phyloP scores from a whole-genome alignment of 2,113 vertebrate genomes.

The Mastomys coucha region DNA sequence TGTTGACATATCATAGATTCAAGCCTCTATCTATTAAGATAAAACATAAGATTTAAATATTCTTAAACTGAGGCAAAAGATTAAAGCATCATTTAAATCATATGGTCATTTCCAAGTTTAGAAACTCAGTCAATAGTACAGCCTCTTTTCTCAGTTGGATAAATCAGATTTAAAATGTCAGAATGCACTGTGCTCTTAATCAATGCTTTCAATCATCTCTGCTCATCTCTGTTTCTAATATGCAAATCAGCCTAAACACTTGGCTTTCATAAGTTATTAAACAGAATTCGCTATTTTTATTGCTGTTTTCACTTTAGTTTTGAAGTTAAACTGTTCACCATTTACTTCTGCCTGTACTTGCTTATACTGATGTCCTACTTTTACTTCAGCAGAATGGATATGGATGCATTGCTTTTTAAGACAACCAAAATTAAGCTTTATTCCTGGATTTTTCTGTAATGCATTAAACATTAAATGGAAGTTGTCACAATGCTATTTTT shows the following conservation, averaged over 20 bases:
- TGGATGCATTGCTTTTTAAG: background rate
- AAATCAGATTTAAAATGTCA: conserved; percentile 50
- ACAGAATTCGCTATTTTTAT: background rate
- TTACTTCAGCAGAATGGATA: background rate
- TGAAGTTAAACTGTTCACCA: background rate
- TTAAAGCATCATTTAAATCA: conserved; percentile 31
- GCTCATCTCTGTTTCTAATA: background rate
- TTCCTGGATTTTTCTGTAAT: background rate
- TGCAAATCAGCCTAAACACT: background rate
- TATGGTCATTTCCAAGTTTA: background rate
- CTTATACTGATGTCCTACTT: background rate
- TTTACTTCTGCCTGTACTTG: background rate
- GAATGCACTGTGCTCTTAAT: background rate
- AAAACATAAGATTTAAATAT: background rate
- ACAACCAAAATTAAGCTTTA: accelerated
- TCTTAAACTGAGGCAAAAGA: background rate
- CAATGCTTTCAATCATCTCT: conserved; percentile 5
- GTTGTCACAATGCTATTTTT: background rate
- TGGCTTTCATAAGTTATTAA: background rate
- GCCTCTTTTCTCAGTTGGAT: background rate
- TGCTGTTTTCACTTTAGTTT: background rate
- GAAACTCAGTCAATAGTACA: background rate
- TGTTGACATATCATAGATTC: background rate
- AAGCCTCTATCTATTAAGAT: background rate
- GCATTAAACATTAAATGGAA: background rate